Evolutionary conservation across 2,888 invertebrate genomes (phyloP).

Genomic region (Coleophora flavipennella): DNA sequence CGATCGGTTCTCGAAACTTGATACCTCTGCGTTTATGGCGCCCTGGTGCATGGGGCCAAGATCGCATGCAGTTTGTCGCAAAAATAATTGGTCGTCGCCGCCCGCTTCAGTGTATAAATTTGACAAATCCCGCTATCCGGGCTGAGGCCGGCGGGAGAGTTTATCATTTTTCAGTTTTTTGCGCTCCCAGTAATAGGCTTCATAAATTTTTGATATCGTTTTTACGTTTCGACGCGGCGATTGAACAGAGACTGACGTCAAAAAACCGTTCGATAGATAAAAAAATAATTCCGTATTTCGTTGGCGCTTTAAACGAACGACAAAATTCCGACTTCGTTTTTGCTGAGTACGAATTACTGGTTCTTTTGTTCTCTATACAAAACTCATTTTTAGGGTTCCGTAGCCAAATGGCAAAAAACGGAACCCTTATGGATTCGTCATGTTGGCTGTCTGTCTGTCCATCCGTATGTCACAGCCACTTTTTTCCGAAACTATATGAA

Average conservation of each 20-base stretch:
- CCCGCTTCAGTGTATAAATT: constrained; percentile 27
- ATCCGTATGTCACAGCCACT: too few species aligned
- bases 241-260: constrained; percentile 10
- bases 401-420: too few species aligned
- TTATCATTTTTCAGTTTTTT: constrained; percentile 58
- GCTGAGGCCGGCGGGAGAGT: constrained; percentile 28
- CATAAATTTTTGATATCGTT: constrained; percentile 63
- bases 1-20: constrained; percentile 67
- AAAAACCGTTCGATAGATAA: constrained; percentile 19
- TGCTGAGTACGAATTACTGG: too few species aligned
- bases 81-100: constrained; percentile 42
- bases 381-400: too few species aligned
- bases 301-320: not conserved
- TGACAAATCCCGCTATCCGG: constrained; percentile 51
- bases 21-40: constrained; percentile 63
- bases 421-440: too few species aligned
- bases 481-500: too few species aligned
- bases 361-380: too few species aligned
- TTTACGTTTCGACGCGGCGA: constrained; percentile 35
- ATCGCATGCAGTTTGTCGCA: constrained; percentile 9
- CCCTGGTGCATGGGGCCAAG: constrained; percentile 39
- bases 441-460: too few species aligned
- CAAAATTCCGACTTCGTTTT: not conserved
- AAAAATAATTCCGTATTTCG: constrained; percentile 17
- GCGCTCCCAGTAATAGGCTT: constrained; percentile 51